These are phyloP conservation scores for Bufo bufo DNA, from an alignment of 2,113 vertebrate genomes.

Conservation along the genomic window DNA sequence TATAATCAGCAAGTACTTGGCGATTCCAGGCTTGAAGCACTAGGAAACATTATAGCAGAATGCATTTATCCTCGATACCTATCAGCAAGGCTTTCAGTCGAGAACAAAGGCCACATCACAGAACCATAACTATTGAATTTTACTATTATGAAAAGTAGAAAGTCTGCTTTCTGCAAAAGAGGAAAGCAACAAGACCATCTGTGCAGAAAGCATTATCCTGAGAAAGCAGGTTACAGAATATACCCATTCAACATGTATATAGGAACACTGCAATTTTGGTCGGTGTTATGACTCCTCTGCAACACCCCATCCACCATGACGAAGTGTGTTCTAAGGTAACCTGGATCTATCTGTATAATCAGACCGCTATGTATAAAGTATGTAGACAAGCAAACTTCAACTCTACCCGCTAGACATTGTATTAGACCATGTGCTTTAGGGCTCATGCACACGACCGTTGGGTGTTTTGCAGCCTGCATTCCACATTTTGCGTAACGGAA, in stretches of 20 bases:
- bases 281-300: neutral
- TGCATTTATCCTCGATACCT: slow-evolving; percentile 66
- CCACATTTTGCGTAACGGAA: too few species aligned
- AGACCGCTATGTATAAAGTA: neutral
- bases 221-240: neutral
- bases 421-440: too few species aligned
- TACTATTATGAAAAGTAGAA: slow-evolving; percentile 69
- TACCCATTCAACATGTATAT: neutral
- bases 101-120: slow-evolving; percentile 71
- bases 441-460: too few species aligned
- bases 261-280: neutral
- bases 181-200: slow-evolving; percentile 13
- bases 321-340: neutral
- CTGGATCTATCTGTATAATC: neutral
- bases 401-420: neutral
- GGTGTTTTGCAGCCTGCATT: too few species aligned
- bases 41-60: slow-evolving; percentile 60
- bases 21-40: slow-evolving; percentile 60
- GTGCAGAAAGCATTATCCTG: slow-evolving; percentile 12
- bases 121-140: slow-evolving; percentile 69
- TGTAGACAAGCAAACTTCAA: neutral
- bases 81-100: slow-evolving; percentile 64
- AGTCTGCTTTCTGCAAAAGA: slow-evolving; percentile 69
- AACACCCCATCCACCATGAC: neutral
- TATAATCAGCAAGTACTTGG: slow-evolving; percentile 61